Base-by-base conservation (phyloP, 2,888 invertebrate genomes). In the Drosophila mimica region DNA sequence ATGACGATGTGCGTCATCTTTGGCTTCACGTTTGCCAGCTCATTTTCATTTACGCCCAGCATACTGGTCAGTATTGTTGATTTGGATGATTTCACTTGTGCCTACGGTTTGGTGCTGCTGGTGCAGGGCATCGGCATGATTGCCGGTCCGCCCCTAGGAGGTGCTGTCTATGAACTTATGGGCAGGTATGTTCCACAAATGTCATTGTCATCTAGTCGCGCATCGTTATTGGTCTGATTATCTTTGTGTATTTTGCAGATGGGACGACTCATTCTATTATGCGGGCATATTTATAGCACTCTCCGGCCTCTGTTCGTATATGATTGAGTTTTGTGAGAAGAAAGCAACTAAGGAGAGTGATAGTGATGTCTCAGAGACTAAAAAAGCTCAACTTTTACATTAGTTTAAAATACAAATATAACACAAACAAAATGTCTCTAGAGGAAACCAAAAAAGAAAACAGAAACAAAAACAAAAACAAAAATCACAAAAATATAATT, bases 71-170 rank as follows among this genome's bases (percentile, higher is more conserved):
- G 97, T 90, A 94, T 98, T 86, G 96, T 98, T 40, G 97, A 98
- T 7, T 93, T 99, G 91, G 98, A 98, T 91, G 95, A 97, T 81
- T 98, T 99, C 92, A 98, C 98, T 7, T 96, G 96, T 76, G 98
- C 98, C 17, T 99, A 98, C 92, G 99, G 99, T 25, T 93, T 99
- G 83, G 96, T 97, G 81, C 94, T 98, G 83, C 94, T 99, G 64
- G 97, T 97, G 71, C 98, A 99, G 93, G 99, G 99, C 17, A 95
- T 99, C 74, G 98, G 98, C 6, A 98, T 98, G 94, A 94, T 99
- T 56, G 94, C 97, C 73, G 99, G 99, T 59, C 99, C 99, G 9
- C 98, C 98, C 0, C 92, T 99, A 63, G 98, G 98, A 89, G 99
- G 99, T 95, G 89, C 91, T 34, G 92, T 93, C 52, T 93, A 84